A percentile compares a stretch with the other conserved stretches of the same genome.
phyloP scores from a whole-genome alignment of 2,888 invertebrate species.

The Hetaerina titia region DNA sequence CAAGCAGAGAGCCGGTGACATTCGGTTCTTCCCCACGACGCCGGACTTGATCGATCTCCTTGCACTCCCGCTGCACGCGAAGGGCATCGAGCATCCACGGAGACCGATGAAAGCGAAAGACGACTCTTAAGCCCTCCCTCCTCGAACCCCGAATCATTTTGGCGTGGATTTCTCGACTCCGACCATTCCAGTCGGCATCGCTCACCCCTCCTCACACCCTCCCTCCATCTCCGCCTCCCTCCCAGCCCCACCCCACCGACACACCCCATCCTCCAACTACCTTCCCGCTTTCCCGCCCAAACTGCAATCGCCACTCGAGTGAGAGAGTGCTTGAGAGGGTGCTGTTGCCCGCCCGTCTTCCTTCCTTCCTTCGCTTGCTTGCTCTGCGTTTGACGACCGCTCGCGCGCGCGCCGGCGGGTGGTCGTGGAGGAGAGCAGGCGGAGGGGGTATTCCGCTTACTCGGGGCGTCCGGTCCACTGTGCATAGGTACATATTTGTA shows the following conservation, averaged over 20 bases:
- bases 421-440: not conserved
- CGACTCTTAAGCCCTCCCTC: not conserved
- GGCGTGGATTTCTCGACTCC: not conserved
- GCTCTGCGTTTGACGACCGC: constrained; percentile 35
- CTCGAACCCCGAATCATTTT: too few species aligned
- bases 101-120: too few species aligned
- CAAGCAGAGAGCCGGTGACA: too few species aligned
- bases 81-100: too few species aligned
- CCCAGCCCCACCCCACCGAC: too few species aligned
- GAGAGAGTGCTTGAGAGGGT: not conserved
- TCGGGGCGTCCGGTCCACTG: constrained; percentile 33
- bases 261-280: not conserved
- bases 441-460: constrained; percentile 2
- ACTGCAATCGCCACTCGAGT: not conserved
- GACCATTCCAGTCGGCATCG: not conserved
- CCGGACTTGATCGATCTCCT: too few species aligned
- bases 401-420: not conserved
- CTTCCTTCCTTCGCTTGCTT: not conserved
- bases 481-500: not conserved
- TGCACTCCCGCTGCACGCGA: too few species aligned
- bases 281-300: not conserved
- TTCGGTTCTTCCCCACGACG: too few species aligned
- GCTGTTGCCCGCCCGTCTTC: not conserved
- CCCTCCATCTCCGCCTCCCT: not conserved
- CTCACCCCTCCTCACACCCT: not conserved